These are phyloP conservation scores for Hemicentrotus pulcherrimus DNA, from an alignment of 35 echinoderm and acorn worm species.

Conservation along the genomic window DNA sequence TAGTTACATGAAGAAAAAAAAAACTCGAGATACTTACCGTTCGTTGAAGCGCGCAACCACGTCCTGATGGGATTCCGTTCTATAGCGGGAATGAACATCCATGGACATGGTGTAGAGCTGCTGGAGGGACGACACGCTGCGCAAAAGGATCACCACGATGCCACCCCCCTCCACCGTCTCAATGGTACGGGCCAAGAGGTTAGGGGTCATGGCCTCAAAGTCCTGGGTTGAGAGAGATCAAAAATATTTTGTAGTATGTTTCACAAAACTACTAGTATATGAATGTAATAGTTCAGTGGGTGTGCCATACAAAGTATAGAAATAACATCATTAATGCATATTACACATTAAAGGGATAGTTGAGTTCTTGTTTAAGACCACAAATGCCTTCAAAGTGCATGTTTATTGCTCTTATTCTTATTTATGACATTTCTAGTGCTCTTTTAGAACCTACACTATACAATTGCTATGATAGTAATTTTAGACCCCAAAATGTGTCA, in stretches of 20 bases:
- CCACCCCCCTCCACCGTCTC: slow-evolving; percentile 98
- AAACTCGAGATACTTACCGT: slow-evolving; percentile 53
- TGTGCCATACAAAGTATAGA: too few relatives aligned
- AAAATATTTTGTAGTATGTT: neutral
- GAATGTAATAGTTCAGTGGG: too few relatives aligned
- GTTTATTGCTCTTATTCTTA: too few relatives aligned
- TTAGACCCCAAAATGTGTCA: too few relatives aligned
- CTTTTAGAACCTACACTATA: too few relatives aligned
- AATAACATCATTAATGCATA: too few relatives aligned
- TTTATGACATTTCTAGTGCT: too few relatives aligned
- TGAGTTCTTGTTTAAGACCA: too few relatives aligned
- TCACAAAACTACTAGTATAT: too few relatives aligned
- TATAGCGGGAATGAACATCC: slow-evolving; percentile 91
- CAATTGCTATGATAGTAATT: too few relatives aligned
- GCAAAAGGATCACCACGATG: slow-evolving; percentile 78
- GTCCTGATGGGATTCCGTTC: slow-evolving; percentile 93
- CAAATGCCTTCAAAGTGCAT: too few relatives aligned
- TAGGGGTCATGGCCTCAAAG: slow-evolving; percentile 95
- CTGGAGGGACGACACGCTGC: slow-evolving; percentile 78
- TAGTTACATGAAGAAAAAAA: neutral
- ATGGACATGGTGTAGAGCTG: slow-evolving; percentile 95
- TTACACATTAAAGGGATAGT: too few relatives aligned
- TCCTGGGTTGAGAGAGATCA: slow-evolving; percentile 54
- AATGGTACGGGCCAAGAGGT: slow-evolving; percentile 80
- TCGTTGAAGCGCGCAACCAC: slow-evolving; percentile 98